These are phyloP conservation scores for Xestia ashworthii DNA, from an alignment of 2,888 invertebrate species.

Conservation along the genomic window DNA sequence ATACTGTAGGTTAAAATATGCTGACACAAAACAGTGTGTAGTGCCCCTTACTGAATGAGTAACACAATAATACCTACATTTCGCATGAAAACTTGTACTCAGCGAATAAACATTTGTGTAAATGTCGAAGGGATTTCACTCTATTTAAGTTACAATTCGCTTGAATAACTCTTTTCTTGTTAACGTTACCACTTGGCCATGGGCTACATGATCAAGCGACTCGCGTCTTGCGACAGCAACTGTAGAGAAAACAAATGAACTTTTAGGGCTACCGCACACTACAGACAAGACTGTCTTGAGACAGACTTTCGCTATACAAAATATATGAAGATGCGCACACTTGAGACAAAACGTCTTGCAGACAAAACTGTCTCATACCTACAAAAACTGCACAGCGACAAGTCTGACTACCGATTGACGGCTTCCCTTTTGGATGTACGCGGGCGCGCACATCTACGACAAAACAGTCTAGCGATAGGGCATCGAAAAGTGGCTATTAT, in stretches of 20 bases:
- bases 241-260: not conserved
- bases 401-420: too few species aligned
- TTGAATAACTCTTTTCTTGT: not conserved
- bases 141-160: constrained; percentile 3
- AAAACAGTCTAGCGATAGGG: too few species aligned
- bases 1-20: not conserved
- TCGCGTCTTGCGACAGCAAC: not conserved
- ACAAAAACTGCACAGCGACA: too few species aligned
- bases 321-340: too few species aligned
- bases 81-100: constrained; percentile 9
- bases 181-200: not conserved
- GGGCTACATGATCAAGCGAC: not conserved
- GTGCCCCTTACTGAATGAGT: not conserved
- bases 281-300: too few species aligned
- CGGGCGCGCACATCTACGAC: too few species aligned
- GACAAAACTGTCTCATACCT: too few species aligned
- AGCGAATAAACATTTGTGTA: constrained; percentile 5
- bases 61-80: constrained; percentile 31
- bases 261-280: too few species aligned
- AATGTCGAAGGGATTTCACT: not conserved
- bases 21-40: not conserved
- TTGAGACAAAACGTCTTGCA: too few species aligned
- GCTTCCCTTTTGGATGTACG: too few species aligned
- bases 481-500: too few species aligned
- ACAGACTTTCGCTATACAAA: too few species aligned